Base-by-base conservation (phyloP, 2,888 invertebrate species). In the Chaetogeoica ovagalla region DNA sequence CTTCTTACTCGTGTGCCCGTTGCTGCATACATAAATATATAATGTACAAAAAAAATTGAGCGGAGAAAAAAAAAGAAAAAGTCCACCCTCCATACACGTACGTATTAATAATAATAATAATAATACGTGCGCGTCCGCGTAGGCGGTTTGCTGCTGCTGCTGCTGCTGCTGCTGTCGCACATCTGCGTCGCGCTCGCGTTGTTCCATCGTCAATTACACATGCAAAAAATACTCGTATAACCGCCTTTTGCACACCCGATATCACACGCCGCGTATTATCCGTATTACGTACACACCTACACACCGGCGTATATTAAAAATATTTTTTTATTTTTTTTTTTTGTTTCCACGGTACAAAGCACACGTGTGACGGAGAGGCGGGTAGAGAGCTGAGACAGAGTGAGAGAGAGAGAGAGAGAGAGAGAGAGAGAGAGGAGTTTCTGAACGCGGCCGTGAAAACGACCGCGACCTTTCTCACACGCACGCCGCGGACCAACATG, bases 211-310 rank as follows among this genome's bases (percentile, higher is more conserved):
- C 30, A 30, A n/a, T 30, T 30, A 30, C 30, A 30, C 30, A 30
- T 30, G 30, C 30, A 30, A 30, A 30, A 30, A 30, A 30, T 30
- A 30, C 30, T 1, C 1, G 30, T 30, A 48, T 68, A 76, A 76
- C 75, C 75, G 75, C 59, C 66, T 76, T 76, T 76, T 76, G 75
- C 75, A 76, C 75, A 76, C 75, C 75, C 75, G 75, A 76, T 76
- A 76, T 59, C 75, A 76, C 75, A 76, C 66, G 17, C 4, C 39
- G 19, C 21, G 4, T 30, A 30, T 30, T 30, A 30, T 30, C n/a
- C n/a, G n/a, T 30, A 30, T 30, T 30, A 30, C 4, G 21, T 30
- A 4, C 4, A 30, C 4, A 30, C 30, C 30, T 30, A 30, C 4
- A 30, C 4, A 30, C 2, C 30, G 30, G 30, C 4, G 30, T 30